A percentile compares a stretch with the other conserved stretches of the same genome.
phyloP scores from a whole-genome alignment of 2,888 invertebrate species.

The Eupsilia transversa region DNA sequence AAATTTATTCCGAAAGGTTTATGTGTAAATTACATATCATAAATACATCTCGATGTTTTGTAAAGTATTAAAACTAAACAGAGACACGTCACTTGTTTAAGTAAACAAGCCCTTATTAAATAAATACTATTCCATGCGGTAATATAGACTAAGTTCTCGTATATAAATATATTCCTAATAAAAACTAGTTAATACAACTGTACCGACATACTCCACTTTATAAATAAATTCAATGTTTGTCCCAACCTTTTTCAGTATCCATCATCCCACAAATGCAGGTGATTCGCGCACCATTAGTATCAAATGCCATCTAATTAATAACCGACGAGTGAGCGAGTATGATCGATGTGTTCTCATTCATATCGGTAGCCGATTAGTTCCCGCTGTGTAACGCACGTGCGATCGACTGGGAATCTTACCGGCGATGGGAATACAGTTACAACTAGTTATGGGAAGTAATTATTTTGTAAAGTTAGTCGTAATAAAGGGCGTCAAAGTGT shows the following conservation, averaged over 20 bases:
- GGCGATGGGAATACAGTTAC: not conserved
- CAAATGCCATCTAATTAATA: constrained; percentile 41
- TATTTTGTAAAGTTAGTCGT: constrained; percentile 5
- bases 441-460: constrained; percentile 24
- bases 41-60: not conserved
- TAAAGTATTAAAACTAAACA: not conserved
- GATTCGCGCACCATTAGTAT: constrained; percentile 5
- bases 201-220: not conserved
- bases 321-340: constrained; percentile 45
- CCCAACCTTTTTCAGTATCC: not conserved
- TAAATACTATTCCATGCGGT: too few relatives aligned
- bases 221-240: not conserved
- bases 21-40: not conserved
- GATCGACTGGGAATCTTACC: constrained; percentile 7
- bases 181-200: too few relatives aligned
- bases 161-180: too few relatives aligned
- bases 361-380: constrained; percentile 13
- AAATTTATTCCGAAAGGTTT: not conserved
- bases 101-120: not conserved
- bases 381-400: constrained; percentile 31
- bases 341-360: constrained; percentile 50
- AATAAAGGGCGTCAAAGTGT: not conserved
- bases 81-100: not conserved
- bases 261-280: not conserved
- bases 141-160: not conserved